Conservation (phyloP, 2,113 vertebrate species). For the Petrocephalus microphthalmus region DNA sequence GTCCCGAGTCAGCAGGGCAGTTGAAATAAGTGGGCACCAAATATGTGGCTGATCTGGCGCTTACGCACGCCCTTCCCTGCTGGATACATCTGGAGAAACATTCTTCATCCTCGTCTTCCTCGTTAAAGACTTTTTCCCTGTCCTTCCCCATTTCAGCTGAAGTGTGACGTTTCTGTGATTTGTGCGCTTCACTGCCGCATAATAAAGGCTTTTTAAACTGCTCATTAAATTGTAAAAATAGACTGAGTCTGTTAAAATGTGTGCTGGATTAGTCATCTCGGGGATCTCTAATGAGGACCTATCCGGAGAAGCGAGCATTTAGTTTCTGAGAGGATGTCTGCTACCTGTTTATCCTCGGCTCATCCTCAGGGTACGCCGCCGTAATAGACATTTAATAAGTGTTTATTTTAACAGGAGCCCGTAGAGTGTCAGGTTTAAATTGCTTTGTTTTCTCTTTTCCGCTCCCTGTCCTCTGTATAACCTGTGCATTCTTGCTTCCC, state of each 20-base stretch:
- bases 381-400: neutral
- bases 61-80: neutral
- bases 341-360: neutral
- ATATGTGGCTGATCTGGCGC: neutral
- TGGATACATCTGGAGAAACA: neutral
- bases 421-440: neutral
- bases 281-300: neutral
- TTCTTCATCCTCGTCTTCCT: neutral
- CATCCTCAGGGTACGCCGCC: neutral
- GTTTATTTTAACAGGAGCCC: neutral
- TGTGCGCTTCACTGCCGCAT: neutral
- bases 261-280: neutral
- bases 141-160: neutral
- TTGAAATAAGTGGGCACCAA: neutral
- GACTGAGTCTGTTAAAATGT: neutral
- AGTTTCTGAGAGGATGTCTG: neutral
- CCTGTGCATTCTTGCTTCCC: neutral
- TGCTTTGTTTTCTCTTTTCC: neutral
- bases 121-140: neutral
- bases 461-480: neutral
- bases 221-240: constrained; percentile 8
- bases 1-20: neutral
- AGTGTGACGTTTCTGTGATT: neutral
- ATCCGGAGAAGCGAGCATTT: neutral
- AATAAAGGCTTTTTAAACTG: neutral